Conservation (phyloP, 2,888 invertebrate genomes). For the Rhaphigaster nebulosa region DNA sequence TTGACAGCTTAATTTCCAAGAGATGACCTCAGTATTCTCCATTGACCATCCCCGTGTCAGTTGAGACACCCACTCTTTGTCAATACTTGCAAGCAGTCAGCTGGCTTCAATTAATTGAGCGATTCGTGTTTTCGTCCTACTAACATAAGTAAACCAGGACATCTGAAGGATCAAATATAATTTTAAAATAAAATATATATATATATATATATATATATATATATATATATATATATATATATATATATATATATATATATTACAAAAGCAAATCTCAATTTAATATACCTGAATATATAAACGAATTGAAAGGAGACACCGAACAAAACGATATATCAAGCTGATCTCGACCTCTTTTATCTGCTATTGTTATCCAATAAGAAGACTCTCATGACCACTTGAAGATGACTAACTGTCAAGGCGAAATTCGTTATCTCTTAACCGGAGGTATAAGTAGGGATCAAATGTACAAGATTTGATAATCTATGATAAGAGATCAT, state of each 20-base stretch:
- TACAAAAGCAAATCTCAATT: neutral
- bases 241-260: neutral
- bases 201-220: too few relatives aligned
- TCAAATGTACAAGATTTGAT: neutral
- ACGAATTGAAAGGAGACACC: neutral
- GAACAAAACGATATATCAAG: neutral
- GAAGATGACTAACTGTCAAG: conserved; percentile 31
- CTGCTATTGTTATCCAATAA: conserved; percentile 22
- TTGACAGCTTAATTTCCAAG: conserved; percentile 30
- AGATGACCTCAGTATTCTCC: conserved; percentile 15
- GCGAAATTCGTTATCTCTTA: neutral
- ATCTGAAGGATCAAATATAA: neutral
- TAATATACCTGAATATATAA: neutral
- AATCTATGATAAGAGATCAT: neutral
- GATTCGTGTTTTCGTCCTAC: neutral
- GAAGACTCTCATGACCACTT: neutral
- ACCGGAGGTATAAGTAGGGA: neutral
- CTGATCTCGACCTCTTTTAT: conserved; percentile 8
- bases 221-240: too few relatives aligned
- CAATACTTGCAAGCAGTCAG: conserved; percentile 9
- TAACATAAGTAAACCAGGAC: neutral
- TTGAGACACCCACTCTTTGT: neutral
- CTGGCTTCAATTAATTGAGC: conserved; percentile 2
- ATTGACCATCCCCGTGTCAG: neutral
- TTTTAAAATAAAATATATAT: too few relatives aligned